phyloP scores from a whole-genome alignment of 2,888 invertebrate species.

The Monopis laevigella region DNA sequence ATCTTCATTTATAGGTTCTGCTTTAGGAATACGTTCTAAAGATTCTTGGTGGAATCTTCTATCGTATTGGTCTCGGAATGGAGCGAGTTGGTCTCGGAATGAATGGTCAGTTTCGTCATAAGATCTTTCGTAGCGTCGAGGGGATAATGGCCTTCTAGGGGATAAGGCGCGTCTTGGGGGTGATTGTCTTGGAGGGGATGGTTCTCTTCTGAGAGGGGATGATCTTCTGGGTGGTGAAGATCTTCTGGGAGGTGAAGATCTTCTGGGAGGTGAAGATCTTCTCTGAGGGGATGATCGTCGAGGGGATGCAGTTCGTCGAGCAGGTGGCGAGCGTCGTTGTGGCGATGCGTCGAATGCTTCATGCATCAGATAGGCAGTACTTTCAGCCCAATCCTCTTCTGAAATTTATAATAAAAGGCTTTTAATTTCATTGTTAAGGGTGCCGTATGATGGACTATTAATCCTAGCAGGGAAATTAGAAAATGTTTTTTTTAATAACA shows the following conservation, averaged over 20 bases:
- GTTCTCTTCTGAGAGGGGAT: conserved; percentile 21
- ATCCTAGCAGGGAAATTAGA: too few species aligned
- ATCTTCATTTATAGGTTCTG: conserved; percentile 44
- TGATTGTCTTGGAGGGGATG: conserved; percentile 33
- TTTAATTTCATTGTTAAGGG: not conserved
- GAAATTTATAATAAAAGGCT: conserved; percentile 33
- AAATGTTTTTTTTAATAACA: too few species aligned
- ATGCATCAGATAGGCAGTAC: conserved; percentile 72
- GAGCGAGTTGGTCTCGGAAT: conserved; percentile 46
- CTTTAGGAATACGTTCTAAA: conserved; percentile 41
- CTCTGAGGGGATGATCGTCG: conserved; percentile 29
- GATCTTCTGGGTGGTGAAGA: conserved; percentile 25
- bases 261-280: conserved; percentile 32
- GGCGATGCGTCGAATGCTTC: conserved; percentile 61
- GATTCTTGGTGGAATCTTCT: conserved; percentile 56
- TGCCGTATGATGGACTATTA: too few species aligned
- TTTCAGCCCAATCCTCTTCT: conserved; percentile 82
- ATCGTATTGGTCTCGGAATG: conserved; percentile 50
- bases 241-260: conserved; percentile 28
- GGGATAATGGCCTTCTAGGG: conserved; percentile 29
- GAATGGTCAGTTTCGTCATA: conserved; percentile 30
- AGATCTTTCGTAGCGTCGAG: conserved; percentile 25
- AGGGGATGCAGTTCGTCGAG: conserved; percentile 28
- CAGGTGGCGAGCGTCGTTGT: conserved; percentile 41
- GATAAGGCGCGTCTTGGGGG: conserved; percentile 28